Percentiles rank a stretch among this genome's conserved stretches.
phyloP scores from a whole-genome alignment of 2,797 vertebrate genomes.

The Gallirallus australis region DNA sequence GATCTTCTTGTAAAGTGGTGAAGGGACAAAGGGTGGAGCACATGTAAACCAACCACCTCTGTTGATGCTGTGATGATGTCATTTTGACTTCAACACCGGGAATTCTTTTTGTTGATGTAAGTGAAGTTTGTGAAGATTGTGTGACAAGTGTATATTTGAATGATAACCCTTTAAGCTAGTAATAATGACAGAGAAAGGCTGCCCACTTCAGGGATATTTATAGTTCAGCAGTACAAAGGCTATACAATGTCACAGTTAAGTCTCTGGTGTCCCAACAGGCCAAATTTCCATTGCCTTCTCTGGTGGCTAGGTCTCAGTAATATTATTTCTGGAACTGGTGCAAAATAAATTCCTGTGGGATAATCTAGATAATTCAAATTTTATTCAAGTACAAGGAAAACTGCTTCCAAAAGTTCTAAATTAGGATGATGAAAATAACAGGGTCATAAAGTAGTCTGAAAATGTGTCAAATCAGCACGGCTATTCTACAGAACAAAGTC shows the following conservation, averaged over 20 bases:
- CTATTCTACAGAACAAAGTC: not conserved
- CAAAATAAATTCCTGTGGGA: not conserved
- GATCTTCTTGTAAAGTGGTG: not conserved
- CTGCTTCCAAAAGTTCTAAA: not conserved
- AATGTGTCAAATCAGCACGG: not conserved
- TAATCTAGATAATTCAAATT: not conserved
- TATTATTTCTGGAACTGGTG: not conserved
- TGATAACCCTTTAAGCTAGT: not conserved
- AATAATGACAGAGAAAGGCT: not conserved
- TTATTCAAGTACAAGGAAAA: not conserved
- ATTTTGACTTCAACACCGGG: not conserved
- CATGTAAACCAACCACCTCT: rapidly evolving
- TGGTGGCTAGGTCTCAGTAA: not conserved
- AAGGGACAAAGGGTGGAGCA: not conserved
- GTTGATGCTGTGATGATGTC: not conserved
- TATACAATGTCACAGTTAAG: not conserved
- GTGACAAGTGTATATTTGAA: not conserved
- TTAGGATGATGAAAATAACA: not conserved
- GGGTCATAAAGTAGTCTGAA: not conserved
- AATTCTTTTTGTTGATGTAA: not conserved
- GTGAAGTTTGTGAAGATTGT: not conserved
- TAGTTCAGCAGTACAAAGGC: not conserved
- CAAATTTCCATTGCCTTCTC: not conserved
- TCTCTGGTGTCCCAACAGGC: not conserved
- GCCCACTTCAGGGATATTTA: not conserved